Percentiles rank a stretch among this genome's conserved stretches.
Evolutionary conservation across 2,797 vertebrate species (phyloP).

Genomic region (Chiloscyllium punctatum): DNA sequence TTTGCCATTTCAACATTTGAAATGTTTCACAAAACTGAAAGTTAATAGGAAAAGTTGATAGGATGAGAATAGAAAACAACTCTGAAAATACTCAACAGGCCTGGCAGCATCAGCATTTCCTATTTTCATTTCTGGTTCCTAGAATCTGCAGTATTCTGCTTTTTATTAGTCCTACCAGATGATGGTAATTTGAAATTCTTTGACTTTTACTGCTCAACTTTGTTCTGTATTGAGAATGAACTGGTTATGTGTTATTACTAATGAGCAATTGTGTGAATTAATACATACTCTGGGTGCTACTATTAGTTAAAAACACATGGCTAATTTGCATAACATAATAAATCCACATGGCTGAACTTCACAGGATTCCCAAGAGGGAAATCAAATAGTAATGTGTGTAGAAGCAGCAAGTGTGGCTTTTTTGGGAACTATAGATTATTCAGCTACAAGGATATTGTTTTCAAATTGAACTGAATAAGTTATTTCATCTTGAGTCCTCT

Average conservation of each 20-base stretch:
- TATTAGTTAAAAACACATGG: not conserved
- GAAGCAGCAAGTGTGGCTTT: not conserved
- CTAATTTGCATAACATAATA: not conserved
- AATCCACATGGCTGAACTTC: not conserved
- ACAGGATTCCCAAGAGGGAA: not conserved
- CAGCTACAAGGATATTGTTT: not conserved
- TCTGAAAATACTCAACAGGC: not conserved
- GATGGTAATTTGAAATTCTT: not conserved
- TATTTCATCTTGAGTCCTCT: not conserved
- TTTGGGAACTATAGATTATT: not conserved
- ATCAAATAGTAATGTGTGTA: not conserved
- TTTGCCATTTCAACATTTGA: not conserved
- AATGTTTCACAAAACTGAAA: not conserved
- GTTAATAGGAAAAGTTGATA: not conserved
- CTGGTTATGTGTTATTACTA: not conserved
- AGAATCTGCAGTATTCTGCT: not conserved
- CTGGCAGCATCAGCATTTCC: not conserved
- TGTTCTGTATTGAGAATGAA: not conserved
- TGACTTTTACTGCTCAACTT: not conserved
- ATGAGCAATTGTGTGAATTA: not conserved
- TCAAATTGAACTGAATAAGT: not conserved
- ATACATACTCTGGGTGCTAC: not conserved
- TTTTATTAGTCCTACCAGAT: not conserved
- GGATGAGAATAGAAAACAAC: not conserved
- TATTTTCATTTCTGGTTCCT: not conserved